Conservation (phyloP, 1,140 invertebrate genomes). For the Andrena cerasifolii region DNA sequence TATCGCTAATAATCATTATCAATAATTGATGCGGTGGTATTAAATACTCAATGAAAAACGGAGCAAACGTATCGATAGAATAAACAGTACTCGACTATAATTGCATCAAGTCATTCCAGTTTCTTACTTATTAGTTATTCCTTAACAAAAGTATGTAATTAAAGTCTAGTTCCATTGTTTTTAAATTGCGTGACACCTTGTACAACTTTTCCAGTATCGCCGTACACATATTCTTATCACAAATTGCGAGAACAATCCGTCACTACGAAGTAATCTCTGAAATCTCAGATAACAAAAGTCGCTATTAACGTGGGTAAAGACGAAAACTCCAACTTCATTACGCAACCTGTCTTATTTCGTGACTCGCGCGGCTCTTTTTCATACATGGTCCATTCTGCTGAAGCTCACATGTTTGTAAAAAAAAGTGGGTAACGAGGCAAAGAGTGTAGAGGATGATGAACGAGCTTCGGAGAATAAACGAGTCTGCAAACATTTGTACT, state of each 20-base stretch:
- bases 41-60: too few species aligned
- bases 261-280: neutral
- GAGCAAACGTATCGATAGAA: too few species aligned
- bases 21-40: too few species aligned
- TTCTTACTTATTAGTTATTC: too few species aligned
- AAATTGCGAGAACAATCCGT: neutral
- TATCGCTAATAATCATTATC: too few species aligned
- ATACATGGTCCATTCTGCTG: neutral
- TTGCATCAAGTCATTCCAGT: too few species aligned
- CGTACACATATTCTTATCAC: neutral
- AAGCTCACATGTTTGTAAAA: neutral
- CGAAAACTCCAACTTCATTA: neutral
- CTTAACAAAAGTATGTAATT: too few species aligned
- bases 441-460: too few species aligned
- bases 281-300: neutral
- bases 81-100: too few species aligned
- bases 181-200: neutral
- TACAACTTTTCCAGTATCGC: neutral
- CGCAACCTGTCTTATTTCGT: neutral
- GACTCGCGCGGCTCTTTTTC: neutral
- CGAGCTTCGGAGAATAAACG: too few species aligned
- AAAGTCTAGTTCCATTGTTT: too few species aligned
- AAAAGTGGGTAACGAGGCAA: too few species aligned
- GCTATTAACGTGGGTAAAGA: neutral
- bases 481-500: neutral